These are phyloP conservation scores for Coreius guichenoti DNA, from an alignment of 2,797 vertebrate species.

Conservation along the genomic window DNA sequence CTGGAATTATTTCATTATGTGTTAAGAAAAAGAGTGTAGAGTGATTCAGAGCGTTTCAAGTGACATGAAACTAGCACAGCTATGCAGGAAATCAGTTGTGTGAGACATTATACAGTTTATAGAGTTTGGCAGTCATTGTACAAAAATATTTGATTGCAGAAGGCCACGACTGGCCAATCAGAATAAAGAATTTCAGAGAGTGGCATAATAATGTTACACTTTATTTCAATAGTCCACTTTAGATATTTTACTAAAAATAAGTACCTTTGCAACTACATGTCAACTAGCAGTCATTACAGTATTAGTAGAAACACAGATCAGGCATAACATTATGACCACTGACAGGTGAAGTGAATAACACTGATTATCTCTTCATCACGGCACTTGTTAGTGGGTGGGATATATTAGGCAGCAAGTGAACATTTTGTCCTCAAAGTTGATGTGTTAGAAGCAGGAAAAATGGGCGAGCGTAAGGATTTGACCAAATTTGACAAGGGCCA, in stretches of 20 bases:
- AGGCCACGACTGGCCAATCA: not conserved
- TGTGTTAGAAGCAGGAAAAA: too few relatives aligned
- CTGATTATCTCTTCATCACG: too few relatives aligned
- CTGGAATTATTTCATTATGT: conserved; percentile 5
- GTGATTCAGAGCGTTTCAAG: not conserved
- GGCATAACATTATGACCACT: too few relatives aligned
- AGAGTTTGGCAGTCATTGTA: conserved; percentile 1
- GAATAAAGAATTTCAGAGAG: not conserved
- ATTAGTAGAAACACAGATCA: not conserved
- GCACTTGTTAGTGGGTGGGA: too few relatives aligned
- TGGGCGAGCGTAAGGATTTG: too few relatives aligned
- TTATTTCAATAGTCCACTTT: not conserved
- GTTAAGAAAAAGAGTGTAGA: conserved; percentile 6
- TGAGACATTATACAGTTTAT: not conserved
- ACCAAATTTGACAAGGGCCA: too few relatives aligned
- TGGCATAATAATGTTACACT: not conserved
- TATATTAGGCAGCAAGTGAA: too few relatives aligned
- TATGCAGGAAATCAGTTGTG: not conserved
- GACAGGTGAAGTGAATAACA: too few relatives aligned
- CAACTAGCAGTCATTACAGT: not conserved
- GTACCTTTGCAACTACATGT: not conserved
- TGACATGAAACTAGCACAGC: not conserved
- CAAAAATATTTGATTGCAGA: not conserved
- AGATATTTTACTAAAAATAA: not conserved
- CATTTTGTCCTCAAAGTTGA: too few relatives aligned